Base-by-base conservation (phyloP, 2,113 vertebrate species). In the Chloroceryle aenea region DNA sequence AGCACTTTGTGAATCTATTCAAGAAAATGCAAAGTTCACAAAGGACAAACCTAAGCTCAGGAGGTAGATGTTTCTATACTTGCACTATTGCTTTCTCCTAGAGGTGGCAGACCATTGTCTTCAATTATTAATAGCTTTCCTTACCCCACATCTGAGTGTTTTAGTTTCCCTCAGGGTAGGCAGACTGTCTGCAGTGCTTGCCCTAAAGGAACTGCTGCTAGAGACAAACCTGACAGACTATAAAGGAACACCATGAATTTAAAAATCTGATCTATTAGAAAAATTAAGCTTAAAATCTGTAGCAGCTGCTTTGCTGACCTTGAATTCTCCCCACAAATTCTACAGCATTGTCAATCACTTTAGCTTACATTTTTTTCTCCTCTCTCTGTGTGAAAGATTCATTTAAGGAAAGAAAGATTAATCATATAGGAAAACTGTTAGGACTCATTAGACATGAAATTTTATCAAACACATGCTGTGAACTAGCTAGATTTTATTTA, bases 151-250 rank as follows among this genome's bases (percentile, higher is more conserved):
- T 96, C 88, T 90, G 93, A 91, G 56, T 78, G 61, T 71, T 84
- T 95, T 82, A 92, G 73, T 90, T 96, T 89, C 85, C 95, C 90
- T 96, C 83, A 93, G 96, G 90, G 92, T 75, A 93, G 84, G 86
- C 58, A 79, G 80, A 58, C 90, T 90, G 72, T 94, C 79, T 97
- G 89, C 90, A 79, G 47, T 76, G 25, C 92, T 96, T 96, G 92
- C 90, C 90, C 90, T 97, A 42, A 86, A 95, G 95, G 90, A 96
- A 72, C 85, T 95, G 52, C 68, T 78, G 80, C 73, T 66, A 27
- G 92, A 94, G 80, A 94, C 66, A 92, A 92, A 82, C 73, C 45
- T 87, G 73, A 66, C 80, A 90, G 76, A 73, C 83, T 89, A 18
- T 45, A 89, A 96, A 95, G 83, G 56, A 90, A 20, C 30, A 62